These are phyloP conservation scores for Drosophila emarginata DNA, from an alignment of 2,888 invertebrate species.

Conservation along the genomic window DNA sequence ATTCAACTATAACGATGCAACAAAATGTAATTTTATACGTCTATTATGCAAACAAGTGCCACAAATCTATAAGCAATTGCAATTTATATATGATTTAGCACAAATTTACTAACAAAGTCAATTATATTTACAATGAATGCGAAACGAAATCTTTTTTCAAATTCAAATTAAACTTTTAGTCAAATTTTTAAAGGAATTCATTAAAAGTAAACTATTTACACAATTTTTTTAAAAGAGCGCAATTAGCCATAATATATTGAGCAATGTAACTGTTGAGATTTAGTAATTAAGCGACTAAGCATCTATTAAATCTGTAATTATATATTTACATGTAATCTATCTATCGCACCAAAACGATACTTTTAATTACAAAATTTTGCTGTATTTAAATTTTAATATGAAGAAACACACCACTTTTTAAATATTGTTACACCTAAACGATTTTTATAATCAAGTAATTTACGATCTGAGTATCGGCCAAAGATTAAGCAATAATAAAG, in stretches of 20 bases:
- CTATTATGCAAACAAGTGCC: slow-evolving; percentile 73
- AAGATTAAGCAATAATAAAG: slow-evolving; percentile 77
- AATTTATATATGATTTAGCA: slow-evolving; percentile 36
- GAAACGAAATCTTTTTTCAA: slow-evolving; percentile 24
- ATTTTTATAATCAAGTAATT: slow-evolving; percentile 55
- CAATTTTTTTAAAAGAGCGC: slow-evolving; percentile 30
- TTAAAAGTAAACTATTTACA: slow-evolving; percentile 42
- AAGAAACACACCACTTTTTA: slow-evolving; percentile 41
- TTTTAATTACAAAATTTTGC: slow-evolving; percentile 27
- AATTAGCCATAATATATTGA: slow-evolving; percentile 54
- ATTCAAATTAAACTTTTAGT: slow-evolving; percentile 43
- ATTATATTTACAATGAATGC: slow-evolving; percentile 38
- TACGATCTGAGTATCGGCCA: slow-evolving; percentile 78
- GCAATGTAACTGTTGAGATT: slow-evolving; percentile 25
- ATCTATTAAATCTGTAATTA: slow-evolving; percentile 13
- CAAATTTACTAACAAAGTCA: slow-evolving; percentile 51
- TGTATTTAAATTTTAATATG: slow-evolving; percentile 36
- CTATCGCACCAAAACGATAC: slow-evolving; percentile 16
- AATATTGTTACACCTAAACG: slow-evolving; percentile 24
- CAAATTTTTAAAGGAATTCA: slow-evolving; percentile 41
- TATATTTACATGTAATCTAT: slow-evolving; percentile 3
- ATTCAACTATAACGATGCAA: neutral
- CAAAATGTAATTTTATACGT: slow-evolving; percentile 32
- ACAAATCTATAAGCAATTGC: slow-evolving; percentile 45
- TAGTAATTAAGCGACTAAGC: slow-evolving; percentile 23